These are phyloP conservation scores for Oscheius sp. DNA, from an alignment of 2,888 invertebrate genomes.

Conservation along the genomic window DNA sequence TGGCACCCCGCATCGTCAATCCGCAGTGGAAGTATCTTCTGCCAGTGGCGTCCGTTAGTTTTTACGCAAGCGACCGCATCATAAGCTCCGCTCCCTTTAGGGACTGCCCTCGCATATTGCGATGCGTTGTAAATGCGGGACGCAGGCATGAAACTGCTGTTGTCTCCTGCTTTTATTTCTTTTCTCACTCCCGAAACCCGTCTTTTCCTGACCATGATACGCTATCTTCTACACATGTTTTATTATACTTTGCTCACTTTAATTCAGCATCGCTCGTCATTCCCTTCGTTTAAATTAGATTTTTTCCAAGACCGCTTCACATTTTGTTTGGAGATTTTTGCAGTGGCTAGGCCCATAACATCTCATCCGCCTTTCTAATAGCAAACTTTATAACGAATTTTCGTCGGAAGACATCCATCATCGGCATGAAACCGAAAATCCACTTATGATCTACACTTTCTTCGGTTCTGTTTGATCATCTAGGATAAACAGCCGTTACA, in stretches of 20 bases:
- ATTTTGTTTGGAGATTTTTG: no score
- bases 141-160: conserved; percentile 30
- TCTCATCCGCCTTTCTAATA: no score
- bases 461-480: conserved; percentile 23
- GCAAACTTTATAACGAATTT: no score
- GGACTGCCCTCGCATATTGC: conserved; percentile 29
- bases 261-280: no score
- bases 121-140: conserved; percentile 32
- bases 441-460: no score
- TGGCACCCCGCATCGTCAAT: conserved; percentile 14
- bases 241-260: neutral
- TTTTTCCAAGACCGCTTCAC: no score
- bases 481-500: conserved; percentile 28
- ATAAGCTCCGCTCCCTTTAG: conserved; percentile 23
- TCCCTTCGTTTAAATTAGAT: no score
- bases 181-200: conserved; percentile 21
- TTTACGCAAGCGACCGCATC: conserved; percentile 2
- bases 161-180: conserved; percentile 21
- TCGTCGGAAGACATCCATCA: no score
- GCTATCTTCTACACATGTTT: conserved; percentile 18
- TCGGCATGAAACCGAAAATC: no score
- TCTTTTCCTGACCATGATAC: conserved; percentile 4
- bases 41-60: conserved; percentile 4
- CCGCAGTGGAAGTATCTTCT: neutral
- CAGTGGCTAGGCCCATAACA: no score